Evolutionary conservation across 2,888 invertebrate genomes (phyloP).

Genomic region (Leptinotarsa tumamoca): DNA sequence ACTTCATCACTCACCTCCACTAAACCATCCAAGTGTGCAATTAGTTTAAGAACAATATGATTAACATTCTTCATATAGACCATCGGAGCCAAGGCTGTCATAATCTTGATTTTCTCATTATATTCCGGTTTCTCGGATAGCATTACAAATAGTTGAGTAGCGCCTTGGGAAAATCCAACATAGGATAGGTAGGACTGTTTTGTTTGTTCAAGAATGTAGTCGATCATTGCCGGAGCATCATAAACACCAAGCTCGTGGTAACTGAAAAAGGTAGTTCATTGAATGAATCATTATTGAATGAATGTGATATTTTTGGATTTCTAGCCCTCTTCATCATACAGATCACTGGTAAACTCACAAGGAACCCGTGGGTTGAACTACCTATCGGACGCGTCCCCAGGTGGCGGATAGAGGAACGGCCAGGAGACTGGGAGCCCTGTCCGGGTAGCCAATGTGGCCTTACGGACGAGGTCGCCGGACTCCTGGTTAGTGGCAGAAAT

Average conservation of each 20-base stretch:
- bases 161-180: conserved; percentile 84
- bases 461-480: too few species aligned
- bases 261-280: conserved; percentile 63
- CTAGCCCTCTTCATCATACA: too few species aligned
- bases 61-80: conserved; percentile 67
- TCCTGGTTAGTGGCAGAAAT: too few species aligned
- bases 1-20: too few species aligned
- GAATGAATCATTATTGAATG: neutral
- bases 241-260: conserved; percentile 85
- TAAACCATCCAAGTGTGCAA: conserved; percentile 13
- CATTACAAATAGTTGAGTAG: conserved; percentile 76
- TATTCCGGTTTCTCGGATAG: conserved; percentile 73
- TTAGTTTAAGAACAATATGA: conserved; percentile 23
- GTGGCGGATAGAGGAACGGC: too few species aligned
- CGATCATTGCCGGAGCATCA: conserved; percentile 85
- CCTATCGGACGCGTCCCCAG: too few species aligned
- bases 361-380: too few species aligned
- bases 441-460: too few species aligned
- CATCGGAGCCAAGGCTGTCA: conserved; percentile 77
- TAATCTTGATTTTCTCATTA: conserved; percentile 73
- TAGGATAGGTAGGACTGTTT: conserved; percentile 75
- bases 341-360: too few species aligned
- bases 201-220: conserved; percentile 73
- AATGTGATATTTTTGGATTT: too few species aligned
- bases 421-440: too few species aligned